Conservation (phyloP, 2,113 vertebrate genomes). For the Chloropsis hardwickii region DNA sequence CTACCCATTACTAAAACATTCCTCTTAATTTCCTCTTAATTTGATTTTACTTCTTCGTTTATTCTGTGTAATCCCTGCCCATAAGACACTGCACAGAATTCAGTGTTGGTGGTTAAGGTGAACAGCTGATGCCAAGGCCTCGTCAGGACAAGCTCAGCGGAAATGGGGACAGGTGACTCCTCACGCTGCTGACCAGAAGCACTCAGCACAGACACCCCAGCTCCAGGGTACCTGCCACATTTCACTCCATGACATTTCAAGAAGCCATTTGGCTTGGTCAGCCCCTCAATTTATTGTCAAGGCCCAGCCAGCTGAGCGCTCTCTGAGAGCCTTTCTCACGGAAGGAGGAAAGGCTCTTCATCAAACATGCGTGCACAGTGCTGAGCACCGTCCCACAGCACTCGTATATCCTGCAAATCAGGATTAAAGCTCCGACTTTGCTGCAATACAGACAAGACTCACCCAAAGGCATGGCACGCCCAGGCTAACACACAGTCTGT, state of each 20-base stretch:
- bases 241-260: neutral
- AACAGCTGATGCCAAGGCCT: neutral
- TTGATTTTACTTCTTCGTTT: neutral
- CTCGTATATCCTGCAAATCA: neutral
- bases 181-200: neutral
- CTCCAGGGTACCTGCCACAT: neutral
- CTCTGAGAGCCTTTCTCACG: neutral
- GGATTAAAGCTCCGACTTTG: neutral
- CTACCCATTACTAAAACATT: neutral
- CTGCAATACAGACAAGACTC: neutral
- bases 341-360: neutral
- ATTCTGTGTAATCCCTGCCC: neutral
- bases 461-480: neutral
- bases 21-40: neutral
- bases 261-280: slow-evolving; percentile 1
- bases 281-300: neutral
- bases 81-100: neutral
- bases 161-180: neutral
- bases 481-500: neutral
- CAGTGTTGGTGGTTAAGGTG: neutral
- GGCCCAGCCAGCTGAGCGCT: neutral
- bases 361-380: fast-evolving
- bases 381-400: neutral
- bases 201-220: neutral
- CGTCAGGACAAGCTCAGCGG: fast-evolving